phyloP scores from a whole-genome alignment of 2,113 vertebrate genomes.

The Ranitomeya variabilis region DNA sequence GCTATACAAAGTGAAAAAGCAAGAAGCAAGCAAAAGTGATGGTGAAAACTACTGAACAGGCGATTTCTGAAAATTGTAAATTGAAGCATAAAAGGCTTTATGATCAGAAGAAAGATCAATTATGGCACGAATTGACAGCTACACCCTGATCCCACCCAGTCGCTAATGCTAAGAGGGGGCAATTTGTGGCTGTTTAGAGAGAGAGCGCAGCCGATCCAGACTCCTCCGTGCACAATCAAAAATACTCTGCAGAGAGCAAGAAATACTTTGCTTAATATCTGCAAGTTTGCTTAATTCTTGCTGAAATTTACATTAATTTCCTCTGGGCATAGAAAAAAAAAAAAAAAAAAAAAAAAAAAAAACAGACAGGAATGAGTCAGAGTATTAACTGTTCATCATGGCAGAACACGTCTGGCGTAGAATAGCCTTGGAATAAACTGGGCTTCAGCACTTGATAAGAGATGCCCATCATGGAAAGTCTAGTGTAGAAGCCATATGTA shows the following conservation, averaged over 20 bases:
- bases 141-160: not conserved
- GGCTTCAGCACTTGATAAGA: no score
- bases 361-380: no score
- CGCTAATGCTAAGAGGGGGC: not conserved
- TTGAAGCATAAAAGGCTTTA: not conserved
- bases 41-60: not conserved
- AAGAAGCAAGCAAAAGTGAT: not conserved
- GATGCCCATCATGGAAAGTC: no score
- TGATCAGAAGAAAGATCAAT: not conserved
- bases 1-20: no score
- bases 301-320: not conserved
- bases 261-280: no score
- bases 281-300: not conserved
- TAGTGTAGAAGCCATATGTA: no score
- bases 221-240: not conserved
- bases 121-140: not conserved
- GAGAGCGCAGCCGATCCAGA: not conserved
- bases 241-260: not conserved
- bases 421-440: no score
- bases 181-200: not conserved
- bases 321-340: not conserved
- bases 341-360: no score
- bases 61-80: not conserved
- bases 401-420: no score
- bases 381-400: no score